Percentiles rank a stretch among this genome's conserved stretches.
Conservation (phyloP, 2,113 vertebrate genomes). For the Eretmochelys imbricata region DNA sequence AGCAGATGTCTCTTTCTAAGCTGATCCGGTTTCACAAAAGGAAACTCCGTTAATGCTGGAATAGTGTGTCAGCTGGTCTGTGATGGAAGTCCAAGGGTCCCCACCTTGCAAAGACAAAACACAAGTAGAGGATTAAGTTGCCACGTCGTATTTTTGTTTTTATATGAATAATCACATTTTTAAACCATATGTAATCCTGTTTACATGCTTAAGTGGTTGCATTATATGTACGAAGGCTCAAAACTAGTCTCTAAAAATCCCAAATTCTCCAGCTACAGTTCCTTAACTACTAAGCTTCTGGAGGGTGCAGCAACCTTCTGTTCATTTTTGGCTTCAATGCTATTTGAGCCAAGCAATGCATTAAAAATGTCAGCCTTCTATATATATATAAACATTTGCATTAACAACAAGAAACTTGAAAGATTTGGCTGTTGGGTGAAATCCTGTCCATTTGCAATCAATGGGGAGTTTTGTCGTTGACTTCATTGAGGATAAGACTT, state of each 20-base stretch:
- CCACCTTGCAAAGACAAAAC: neutral
- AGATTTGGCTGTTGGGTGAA: neutral
- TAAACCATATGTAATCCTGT: neutral
- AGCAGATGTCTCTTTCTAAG: rapidly evolving
- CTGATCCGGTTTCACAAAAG: rapidly evolving
- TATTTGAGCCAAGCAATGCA: neutral
- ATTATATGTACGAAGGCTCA: neutral
- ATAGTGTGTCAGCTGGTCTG: neutral
- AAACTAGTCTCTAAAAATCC: neutral
- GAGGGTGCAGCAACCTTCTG: neutral
- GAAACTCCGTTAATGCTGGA: neutral
- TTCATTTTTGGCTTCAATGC: neutral
- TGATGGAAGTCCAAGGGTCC: neutral
- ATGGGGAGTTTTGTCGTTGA: neutral
- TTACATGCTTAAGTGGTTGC: neutral
- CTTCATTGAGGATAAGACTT: neutral
- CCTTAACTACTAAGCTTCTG: neutral
- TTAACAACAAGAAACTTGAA: neutral
- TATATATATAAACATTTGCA: neutral
- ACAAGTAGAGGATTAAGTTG: neutral
- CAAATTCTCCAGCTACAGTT: neutral
- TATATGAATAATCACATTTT: neutral
- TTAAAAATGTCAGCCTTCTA: neutral
- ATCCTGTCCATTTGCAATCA: neutral
- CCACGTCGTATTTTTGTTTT: neutral